Evolutionary conservation across 2,113 vertebrate species (phyloP).

Genomic region (Pleuronectes platessa): DNA sequence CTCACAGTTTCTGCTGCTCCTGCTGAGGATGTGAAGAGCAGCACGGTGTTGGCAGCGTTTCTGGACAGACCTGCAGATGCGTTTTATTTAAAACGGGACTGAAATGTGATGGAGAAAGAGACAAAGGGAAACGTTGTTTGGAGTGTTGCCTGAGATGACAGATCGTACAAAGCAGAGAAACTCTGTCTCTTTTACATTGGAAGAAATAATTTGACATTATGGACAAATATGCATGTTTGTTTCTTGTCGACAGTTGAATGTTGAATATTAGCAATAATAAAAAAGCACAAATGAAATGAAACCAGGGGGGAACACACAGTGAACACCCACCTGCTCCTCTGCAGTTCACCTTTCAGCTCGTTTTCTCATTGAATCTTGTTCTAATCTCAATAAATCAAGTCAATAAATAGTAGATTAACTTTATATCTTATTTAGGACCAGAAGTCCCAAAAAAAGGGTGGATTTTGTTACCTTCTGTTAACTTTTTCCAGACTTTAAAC

Average conservation of each 20-base stretch:
- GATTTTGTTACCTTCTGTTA: neutral
- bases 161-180: neutral
- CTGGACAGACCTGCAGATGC: too few species aligned
- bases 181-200: neutral
- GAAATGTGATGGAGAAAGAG: too few species aligned
- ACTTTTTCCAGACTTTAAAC: neutral
- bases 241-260: neutral
- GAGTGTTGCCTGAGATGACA: neutral
- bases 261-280: neutral
- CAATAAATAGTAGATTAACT: neutral
- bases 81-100: too few species aligned
- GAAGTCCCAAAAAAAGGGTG: neutral
- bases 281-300: neutral
- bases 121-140: too few species aligned
- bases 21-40: neutral
- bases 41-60: neutral
- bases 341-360: too few species aligned
- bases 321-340: too few species aligned
- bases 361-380: too few species aligned
- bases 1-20: neutral
- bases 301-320: neutral
- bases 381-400: too few species aligned
- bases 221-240: neutral
- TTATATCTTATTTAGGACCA: neutral
- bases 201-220: neutral